These are phyloP conservation scores for Eilema depressum DNA, from an alignment of 2,888 invertebrate species.

Conservation along the genomic window DNA sequence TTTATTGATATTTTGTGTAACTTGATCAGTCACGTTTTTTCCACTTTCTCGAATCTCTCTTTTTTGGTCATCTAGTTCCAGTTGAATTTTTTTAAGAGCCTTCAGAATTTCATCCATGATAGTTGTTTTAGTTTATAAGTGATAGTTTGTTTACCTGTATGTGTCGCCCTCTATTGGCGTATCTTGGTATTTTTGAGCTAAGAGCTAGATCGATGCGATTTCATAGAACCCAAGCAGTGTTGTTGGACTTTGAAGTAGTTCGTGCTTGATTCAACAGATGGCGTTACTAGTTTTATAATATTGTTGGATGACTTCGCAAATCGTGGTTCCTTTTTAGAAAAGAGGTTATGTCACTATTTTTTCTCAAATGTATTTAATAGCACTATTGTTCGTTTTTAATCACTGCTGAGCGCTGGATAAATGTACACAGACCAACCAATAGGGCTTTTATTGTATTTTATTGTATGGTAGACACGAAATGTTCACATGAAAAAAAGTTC, in stretches of 20 bases:
- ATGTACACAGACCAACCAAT: background rate
- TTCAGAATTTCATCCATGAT: background rate
- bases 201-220: background rate
- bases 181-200: background rate
- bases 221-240: slow-evolving; percentile 1
- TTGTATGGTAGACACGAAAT: background rate
- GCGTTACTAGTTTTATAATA: slow-evolving; percentile 11
- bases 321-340: slow-evolving; percentile 5
- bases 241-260: slow-evolving; percentile 6
- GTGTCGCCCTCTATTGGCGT: slow-evolving; percentile 4
- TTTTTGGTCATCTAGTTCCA: slow-evolving; percentile 7
- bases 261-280: slow-evolving; percentile 7
- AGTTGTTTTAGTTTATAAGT: no score
- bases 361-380: background rate
- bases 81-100: slow-evolving; percentile 6
- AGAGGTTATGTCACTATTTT: slow-evolving; percentile 8
- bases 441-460: background rate
- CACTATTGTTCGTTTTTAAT: slow-evolving; percentile 8
- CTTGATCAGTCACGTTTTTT: slow-evolving; percentile 8
- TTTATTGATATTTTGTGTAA: slow-evolving; percentile 18
- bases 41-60: background rate
- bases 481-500: background rate
- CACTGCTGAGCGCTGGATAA: slow-evolving; percentile 2
- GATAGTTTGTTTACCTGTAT: background rate
- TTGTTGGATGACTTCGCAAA: slow-evolving; percentile 12